A percentile compares a stretch with the other conserved stretches of the same genome.
phyloP scores from a whole-genome alignment of 2,888 invertebrate species.

The Macrosoma leucophasiata region DNA sequence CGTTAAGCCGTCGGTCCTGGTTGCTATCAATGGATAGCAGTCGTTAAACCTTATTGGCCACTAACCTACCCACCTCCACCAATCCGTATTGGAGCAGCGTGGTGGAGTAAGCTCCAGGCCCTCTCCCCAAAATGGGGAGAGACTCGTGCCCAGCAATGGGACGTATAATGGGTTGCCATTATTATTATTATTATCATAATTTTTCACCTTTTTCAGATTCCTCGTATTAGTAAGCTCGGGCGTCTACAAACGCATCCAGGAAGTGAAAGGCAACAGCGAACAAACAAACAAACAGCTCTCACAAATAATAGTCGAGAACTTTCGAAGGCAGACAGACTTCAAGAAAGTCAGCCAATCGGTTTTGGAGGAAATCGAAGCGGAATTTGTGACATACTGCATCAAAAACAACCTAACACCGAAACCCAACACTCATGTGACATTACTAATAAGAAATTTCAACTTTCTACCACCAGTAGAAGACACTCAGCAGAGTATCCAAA shows the following conservation, averaged over 20 bases:
- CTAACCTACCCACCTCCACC: no score
- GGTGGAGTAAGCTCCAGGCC: no score
- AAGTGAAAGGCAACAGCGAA: slow-evolving; percentile 80
- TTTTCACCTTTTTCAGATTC: slow-evolving; percentile 78
- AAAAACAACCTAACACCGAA: slow-evolving; percentile 67
- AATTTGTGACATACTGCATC: slow-evolving; percentile 87
- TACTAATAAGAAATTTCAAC: slow-evolving; percentile 91
- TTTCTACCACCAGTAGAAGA: slow-evolving; percentile 81
- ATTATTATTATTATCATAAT: no score
- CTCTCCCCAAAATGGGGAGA: no score
- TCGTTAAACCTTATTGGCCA: no score
- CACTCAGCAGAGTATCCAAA: slow-evolving; percentile 19
- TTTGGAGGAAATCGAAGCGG: slow-evolving; percentile 87
- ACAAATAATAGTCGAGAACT: slow-evolving; percentile 87
- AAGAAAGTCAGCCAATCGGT: slow-evolving; percentile 90
- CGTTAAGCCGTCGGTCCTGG: no score
- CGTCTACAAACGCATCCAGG: slow-evolving; percentile 88
- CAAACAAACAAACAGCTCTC: slow-evolving; percentile 89
- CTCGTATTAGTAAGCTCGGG: slow-evolving; percentile 90
- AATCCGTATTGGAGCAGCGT: no score
- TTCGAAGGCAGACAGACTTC: slow-evolving; percentile 85
- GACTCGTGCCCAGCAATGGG: no score
- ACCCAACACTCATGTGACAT: slow-evolving; percentile 88
- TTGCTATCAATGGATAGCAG: no score
- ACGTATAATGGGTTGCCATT: no score